These are phyloP conservation scores for Enteromius trimaculatus DNA, from an alignment of 2,797 vertebrate genomes.

Conservation along the genomic window DNA sequence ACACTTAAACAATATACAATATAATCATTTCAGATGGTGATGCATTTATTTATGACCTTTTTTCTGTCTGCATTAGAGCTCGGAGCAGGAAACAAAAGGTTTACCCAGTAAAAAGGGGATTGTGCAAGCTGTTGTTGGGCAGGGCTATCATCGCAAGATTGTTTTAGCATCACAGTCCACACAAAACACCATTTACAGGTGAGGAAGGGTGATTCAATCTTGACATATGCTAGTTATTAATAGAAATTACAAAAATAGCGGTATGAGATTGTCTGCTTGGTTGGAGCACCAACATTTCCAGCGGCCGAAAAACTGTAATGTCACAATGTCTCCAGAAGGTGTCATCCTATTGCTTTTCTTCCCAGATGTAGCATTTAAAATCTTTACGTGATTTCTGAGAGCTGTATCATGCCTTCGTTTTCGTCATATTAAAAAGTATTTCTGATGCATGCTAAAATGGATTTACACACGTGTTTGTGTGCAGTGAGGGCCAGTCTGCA, in stretches of 20 bases:
- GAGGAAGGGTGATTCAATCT: constrained; percentile 54
- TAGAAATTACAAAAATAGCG: background rate
- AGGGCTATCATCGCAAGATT: constrained; percentile 98
- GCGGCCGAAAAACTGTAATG: background rate
- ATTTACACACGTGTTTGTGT: constrained; percentile 41
- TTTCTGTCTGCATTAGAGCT: constrained; percentile 78
- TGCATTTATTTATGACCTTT: background rate
- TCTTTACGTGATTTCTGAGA: background rate
- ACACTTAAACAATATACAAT: background rate
- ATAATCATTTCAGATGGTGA: background rate
- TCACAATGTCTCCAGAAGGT: constrained; percentile 40
- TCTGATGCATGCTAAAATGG: constrained; percentile 16
- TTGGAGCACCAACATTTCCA: background rate
- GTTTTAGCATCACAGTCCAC: constrained; percentile 95
- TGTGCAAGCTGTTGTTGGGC: constrained; percentile 94
- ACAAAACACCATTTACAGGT: constrained; percentile 96
- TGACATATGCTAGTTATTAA: background rate
- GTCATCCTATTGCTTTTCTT: constrained; percentile 11
- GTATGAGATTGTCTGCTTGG: background rate
- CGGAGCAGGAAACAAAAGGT: constrained; percentile 96
- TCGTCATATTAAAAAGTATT: background rate
- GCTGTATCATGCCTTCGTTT: background rate
- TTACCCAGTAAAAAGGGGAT: constrained; percentile 98
- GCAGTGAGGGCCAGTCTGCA: constrained; percentile 94
- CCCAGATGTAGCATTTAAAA: background rate